Evolutionary conservation across 2,797 vertebrate species (phyloP).

Genomic region (Brachyalestes nurse): DNA sequence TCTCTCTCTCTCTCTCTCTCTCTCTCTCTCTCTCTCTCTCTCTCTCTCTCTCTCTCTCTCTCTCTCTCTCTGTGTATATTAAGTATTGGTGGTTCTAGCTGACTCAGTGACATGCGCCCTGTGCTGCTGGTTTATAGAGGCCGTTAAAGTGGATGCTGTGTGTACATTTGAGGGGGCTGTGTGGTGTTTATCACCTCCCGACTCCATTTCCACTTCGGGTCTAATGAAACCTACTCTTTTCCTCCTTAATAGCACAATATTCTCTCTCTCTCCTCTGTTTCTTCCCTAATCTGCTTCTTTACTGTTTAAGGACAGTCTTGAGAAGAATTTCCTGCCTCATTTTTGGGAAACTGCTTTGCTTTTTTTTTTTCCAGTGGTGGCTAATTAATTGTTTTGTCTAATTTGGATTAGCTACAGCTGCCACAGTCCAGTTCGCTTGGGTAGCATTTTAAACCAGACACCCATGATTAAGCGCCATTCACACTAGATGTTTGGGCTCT

Average conservation of each 20-base stretch:
- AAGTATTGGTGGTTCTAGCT: conserved; percentile 69
- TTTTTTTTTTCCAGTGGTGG: no score
- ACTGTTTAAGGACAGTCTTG: background rate
- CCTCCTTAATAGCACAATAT: background rate
- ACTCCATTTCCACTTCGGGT: conserved; percentile 43
- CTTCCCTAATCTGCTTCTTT: background rate
- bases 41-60: background rate
- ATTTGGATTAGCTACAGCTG: no score
- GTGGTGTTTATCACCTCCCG: conserved; percentile 9
- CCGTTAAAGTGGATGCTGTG: conserved; percentile 22
- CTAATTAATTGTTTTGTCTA: no score
- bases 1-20: background rate
- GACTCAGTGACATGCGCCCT: conserved; percentile 64
- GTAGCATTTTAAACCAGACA: no score
- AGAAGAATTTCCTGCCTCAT: no score
- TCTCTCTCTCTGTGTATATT: conserved; percentile 44
- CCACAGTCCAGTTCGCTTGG: no score
- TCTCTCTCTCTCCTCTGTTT: background rate
- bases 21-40: no score
- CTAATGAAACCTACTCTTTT: conserved; percentile 34
- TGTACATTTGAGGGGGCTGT: background rate
- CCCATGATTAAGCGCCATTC: no score
- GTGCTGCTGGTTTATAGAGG: conserved; percentile 62
- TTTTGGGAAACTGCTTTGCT: no score
- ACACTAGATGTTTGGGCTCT: no score